Percentiles rank a stretch among this genome's conserved stretches.
These are phyloP conservation scores for Epizoanthus rinbou DNA, from an alignment of 92 coral and sea anemone species.

Conservation along the genomic window DNA sequence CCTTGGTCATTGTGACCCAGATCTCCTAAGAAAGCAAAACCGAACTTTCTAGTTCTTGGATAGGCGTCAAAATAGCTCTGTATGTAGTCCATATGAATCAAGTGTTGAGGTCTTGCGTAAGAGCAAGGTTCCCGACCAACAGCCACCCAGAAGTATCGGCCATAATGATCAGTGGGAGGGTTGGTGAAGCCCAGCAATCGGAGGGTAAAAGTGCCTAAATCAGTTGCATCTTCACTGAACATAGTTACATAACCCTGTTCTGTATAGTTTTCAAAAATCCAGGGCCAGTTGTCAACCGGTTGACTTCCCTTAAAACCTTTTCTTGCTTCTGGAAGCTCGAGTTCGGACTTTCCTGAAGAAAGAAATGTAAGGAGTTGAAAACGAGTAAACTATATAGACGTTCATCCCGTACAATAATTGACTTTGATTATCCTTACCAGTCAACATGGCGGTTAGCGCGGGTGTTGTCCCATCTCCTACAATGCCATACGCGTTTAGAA, in stretches of 20 bases:
- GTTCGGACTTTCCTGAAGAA: constrained; percentile 26
- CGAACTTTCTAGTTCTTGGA: constrained; percentile 42
- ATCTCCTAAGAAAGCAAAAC: constrained; percentile 47
- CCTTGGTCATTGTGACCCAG: constrained; percentile 34
- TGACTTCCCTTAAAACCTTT: constrained; percentile 45
- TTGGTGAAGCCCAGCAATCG: constrained; percentile 50
- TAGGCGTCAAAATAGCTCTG: constrained; percentile 45
- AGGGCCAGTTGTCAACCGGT: constrained; percentile 56
- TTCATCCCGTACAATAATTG: not conserved
- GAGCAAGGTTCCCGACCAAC: constrained; percentile 42
- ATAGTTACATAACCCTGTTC: constrained; percentile 47
- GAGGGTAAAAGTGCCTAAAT: constrained; percentile 47
- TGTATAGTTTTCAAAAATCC: constrained; percentile 47
- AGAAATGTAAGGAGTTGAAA: not conserved
- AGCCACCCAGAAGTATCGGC: constrained; percentile 48
- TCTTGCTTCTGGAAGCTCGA: constrained; percentile 53
- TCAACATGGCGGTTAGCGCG: constrained; percentile 32
- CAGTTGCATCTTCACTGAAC: constrained; percentile 53
- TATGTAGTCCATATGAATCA: constrained; percentile 43
- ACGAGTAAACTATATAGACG: too few relatives aligned
- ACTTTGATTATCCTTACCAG: constrained; percentile 3
- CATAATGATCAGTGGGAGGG: constrained; percentile 56
- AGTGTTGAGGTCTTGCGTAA: constrained; percentile 46
- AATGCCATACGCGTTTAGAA: constrained; percentile 41
- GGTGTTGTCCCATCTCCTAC: constrained; percentile 52